phyloP scores from a whole-genome alignment of 2,888 invertebrate species.

The Ophion costatus region DNA sequence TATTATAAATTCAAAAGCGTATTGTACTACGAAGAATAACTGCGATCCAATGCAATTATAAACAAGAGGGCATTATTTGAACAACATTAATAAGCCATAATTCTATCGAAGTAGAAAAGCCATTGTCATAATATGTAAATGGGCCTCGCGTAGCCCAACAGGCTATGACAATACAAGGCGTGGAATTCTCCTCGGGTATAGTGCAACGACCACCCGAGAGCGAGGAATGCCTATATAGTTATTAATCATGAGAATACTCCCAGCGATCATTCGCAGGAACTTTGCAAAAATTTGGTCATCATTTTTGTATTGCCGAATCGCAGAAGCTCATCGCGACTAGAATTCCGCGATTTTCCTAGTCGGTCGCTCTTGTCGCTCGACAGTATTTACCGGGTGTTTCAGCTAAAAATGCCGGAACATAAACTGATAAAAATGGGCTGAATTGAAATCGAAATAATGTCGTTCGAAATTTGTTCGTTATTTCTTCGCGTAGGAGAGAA shows the following conservation, averaged over 20 bases:
- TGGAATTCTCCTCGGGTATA: constrained; percentile 15
- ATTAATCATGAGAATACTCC: constrained; percentile 57
- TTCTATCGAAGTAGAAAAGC: not conserved
- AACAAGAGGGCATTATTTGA: not conserved
- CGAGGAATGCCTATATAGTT: constrained; percentile 18
- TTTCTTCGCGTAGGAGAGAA: no score
- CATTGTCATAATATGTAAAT: constrained; percentile 17
- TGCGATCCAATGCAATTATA: not conserved
- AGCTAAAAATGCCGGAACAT: no score
- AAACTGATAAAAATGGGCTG: no score
- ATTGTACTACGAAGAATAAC: not conserved
- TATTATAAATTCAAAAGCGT: no score
- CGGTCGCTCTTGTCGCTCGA: no score
- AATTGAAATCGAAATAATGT: no score
- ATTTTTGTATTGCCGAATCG: constrained; percentile 3
- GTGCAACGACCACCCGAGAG: constrained; percentile 2
- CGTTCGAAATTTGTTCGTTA: no score
- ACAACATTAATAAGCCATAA: constrained; percentile 1
- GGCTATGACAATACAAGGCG: constrained; percentile 5
- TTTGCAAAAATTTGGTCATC: constrained; percentile 37
- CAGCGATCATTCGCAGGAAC: constrained; percentile 36
- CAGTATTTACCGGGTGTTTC: no score
- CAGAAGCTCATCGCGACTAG: not conserved
- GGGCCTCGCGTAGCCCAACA: constrained; percentile 1
- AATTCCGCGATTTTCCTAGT: not conserved